Conservation (phyloP, 2,888 invertebrate genomes). For the Saturnia pavonia region DNA sequence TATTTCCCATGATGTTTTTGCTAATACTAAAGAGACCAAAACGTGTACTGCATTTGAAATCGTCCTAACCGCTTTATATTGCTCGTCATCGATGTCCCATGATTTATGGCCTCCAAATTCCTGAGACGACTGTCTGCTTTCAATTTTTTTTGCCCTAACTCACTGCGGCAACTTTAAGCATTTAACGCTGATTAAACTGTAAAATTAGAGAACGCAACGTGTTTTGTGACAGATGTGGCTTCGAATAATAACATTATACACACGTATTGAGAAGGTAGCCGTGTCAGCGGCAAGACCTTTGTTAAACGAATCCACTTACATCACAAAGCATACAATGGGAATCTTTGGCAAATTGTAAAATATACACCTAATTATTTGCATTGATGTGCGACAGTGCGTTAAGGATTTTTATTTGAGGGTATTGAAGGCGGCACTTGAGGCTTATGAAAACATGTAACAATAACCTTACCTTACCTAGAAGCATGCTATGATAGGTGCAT, state of each 20-base stretch:
- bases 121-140: conserved; percentile 52
- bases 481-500: conserved; percentile 61
- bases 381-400: conserved; percentile 68
- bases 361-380: conserved; percentile 79
- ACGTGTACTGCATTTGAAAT: conserved; percentile 1
- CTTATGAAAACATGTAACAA: conserved; percentile 76
- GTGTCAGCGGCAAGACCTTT: conserved; percentile 70
- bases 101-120: conserved; percentile 72
- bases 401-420: conserved; percentile 56
- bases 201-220: conserved; percentile 78
- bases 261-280: conserved; percentile 64
- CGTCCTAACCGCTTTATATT: conserved; percentile 33
- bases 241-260: conserved; percentile 78
- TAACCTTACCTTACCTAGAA: conserved; percentile 46
- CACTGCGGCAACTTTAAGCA: conserved; percentile 69
- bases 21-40: background rate
- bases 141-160: conserved; percentile 51
- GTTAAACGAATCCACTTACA: conserved; percentile 76
- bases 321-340: conserved; percentile 69
- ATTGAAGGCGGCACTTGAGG: conserved; percentile 71
- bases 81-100: conserved; percentile 63
- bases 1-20: background rate
- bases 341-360: conserved; percentile 81
- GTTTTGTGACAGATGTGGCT: conserved; percentile 79
- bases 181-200: conserved; percentile 83